A percentile compares a stretch with the other conserved stretches of the same genome.
phyloP scores from a whole-genome alignment of 1,140 invertebrate species.

The Steinernema khuongi region DNA sequence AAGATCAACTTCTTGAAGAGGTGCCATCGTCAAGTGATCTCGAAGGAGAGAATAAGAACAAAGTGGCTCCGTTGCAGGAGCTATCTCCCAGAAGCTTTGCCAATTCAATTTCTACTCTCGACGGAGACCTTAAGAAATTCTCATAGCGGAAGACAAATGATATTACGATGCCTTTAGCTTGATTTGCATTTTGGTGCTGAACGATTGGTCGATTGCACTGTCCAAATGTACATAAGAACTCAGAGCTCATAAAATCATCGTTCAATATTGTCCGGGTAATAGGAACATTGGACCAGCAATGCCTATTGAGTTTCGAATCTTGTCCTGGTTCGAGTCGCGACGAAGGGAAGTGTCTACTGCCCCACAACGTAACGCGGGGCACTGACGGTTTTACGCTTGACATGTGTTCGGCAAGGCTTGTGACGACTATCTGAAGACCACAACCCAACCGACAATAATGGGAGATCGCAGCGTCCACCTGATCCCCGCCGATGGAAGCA shows the following conservation, averaged over 20 bases:
- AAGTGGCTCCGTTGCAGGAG: background rate
- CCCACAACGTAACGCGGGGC: too few species aligned
- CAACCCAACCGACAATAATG: too few species aligned
- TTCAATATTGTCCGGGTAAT: background rate
- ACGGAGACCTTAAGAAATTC: background rate
- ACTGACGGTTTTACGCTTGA: too few species aligned
- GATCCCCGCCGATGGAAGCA: too few species aligned
- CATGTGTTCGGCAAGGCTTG: too few species aligned
- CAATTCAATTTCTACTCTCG: background rate
- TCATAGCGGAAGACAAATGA: background rate
- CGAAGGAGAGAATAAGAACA: background rate
- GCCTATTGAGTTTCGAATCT: background rate
- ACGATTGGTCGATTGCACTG: background rate
- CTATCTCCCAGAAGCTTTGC: background rate
- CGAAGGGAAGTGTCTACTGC: too few species aligned
- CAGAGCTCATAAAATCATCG: background rate
- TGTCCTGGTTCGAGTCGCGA: too few species aligned
- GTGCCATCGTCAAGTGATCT: background rate
- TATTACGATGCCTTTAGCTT: background rate
- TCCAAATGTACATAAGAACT: slow-evolving; percentile 7
- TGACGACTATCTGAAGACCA: too few species aligned
- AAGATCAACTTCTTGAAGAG: slow-evolving; percentile 29
- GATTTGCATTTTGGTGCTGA: background rate
- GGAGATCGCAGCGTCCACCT: too few species aligned
- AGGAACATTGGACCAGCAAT: background rate